phyloP scores from a whole-genome alignment of 2,113 vertebrate genomes.

The Willisornis vidua region DNA sequence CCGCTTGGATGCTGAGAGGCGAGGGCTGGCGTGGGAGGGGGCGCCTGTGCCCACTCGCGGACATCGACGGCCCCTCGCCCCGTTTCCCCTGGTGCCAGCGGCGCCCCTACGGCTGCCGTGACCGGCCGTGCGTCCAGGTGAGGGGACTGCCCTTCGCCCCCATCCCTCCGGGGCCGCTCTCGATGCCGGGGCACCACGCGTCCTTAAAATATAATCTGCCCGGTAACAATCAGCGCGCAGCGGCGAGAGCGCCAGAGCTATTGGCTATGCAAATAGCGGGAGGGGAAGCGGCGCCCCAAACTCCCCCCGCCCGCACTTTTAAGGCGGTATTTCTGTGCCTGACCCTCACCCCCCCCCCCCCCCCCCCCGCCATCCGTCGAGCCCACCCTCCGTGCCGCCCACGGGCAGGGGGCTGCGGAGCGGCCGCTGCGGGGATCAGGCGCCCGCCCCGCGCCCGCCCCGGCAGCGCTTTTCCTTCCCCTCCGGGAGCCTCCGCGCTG shows the following conservation, averaged over 20 bases:
- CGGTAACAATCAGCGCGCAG: slow-evolving; percentile 91
- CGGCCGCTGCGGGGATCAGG: not conserved
- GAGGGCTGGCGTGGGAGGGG: not conserved
- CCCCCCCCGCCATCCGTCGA: not conserved
- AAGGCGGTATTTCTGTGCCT: slow-evolving; percentile 67
- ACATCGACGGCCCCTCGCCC: not conserved
- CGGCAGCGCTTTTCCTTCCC: not conserved
- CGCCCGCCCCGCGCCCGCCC: not conserved
- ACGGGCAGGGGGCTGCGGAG: no score
- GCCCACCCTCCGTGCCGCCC: not conserved
- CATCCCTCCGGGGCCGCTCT: not conserved
- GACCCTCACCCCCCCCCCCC: not conserved
- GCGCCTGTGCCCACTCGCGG: slow-evolving; percentile 9
- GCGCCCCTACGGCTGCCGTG: not conserved
- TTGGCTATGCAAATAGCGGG: slow-evolving; percentile 92
- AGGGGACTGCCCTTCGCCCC: not conserved
- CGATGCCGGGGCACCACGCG: slow-evolving; percentile 53
- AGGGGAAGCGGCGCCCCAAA: slow-evolving; percentile 81
- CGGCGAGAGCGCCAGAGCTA: slow-evolving; percentile 83
- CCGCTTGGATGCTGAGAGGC: not conserved
- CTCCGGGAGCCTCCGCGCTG: not conserved
- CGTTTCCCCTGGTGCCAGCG: not conserved
- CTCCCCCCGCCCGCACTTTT: slow-evolving; percentile 70
- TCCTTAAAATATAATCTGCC: slow-evolving; percentile 87
- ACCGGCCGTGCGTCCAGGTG: not conserved